A percentile compares a stretch with the other conserved stretches of the same genome.
Conservation (phyloP, 2,797 vertebrate species). For the Emys orbicularis region DNA sequence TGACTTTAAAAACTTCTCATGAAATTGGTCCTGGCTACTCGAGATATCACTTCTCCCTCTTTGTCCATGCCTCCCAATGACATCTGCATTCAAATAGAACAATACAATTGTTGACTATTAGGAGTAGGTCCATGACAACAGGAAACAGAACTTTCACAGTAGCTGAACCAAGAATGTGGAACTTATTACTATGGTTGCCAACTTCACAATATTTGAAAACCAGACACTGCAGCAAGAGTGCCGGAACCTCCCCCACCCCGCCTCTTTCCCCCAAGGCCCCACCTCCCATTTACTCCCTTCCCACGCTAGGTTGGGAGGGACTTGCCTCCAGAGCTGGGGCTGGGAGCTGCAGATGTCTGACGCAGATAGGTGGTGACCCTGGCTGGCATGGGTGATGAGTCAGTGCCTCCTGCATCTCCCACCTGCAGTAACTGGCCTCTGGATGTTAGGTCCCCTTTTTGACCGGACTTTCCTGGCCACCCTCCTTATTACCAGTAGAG, state of each 20-base stretch:
- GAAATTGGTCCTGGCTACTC: neutral
- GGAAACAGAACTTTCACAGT: neutral
- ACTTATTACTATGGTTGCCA: neutral
- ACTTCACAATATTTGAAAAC: neutral
- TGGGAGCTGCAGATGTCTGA: no score
- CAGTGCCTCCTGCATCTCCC: no score
- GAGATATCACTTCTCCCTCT: neutral
- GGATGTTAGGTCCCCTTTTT: no score
- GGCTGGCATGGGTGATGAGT: no score
- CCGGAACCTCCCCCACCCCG: neutral
- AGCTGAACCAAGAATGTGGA: neutral
- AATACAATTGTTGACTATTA: neutral
- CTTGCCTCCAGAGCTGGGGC: no score
- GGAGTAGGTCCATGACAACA: neutral
- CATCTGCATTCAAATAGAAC: neutral
- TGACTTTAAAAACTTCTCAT: rapidly evolving
- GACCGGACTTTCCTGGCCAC: no score
- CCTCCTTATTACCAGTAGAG: no score
- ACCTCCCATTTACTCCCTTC: no score
- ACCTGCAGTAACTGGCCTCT: no score
- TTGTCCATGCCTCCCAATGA: neutral
- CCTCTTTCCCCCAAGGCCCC: neutral
- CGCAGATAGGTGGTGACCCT: no score
- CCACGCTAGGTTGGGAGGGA: no score
- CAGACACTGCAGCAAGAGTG: neutral